phyloP scores from a whole-genome alignment of 2,888 invertebrate genomes.

The Oscheius onirici region DNA sequence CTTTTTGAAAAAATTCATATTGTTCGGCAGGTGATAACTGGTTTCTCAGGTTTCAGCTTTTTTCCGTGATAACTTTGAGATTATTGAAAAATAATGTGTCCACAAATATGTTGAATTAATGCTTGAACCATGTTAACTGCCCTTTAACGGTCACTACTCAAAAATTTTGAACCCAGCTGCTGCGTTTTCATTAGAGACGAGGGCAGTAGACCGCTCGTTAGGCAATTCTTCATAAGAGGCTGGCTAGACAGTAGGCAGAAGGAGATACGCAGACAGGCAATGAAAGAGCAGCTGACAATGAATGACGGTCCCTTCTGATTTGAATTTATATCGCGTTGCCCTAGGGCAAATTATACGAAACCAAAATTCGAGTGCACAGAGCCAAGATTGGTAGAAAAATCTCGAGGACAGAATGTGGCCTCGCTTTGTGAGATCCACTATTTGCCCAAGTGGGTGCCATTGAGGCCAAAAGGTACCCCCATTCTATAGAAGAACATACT shows the following conservation, averaged over 20 bases:
- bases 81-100: no score
- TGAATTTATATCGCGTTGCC: slow-evolving; percentile 11
- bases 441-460: slow-evolving; percentile 21
- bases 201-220: slow-evolving; percentile 23
- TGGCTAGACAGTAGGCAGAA: slow-evolving; percentile 14
- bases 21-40: no score
- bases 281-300: slow-evolving; percentile 30
- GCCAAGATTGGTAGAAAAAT: background rate
- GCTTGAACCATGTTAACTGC: background rate
- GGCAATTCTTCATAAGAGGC: slow-evolving; percentile 29
- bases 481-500: background rate
- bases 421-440: slow-evolving; percentile 8
- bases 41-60: no score
- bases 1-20: background rate
- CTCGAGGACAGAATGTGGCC: background rate
- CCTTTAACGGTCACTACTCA: background rate
- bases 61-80: no score
- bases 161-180: slow-evolving; percentile 24
- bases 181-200: slow-evolving; percentile 18
- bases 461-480: slow-evolving; percentile 2
- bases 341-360: background rate
- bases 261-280: slow-evolving; percentile 17
- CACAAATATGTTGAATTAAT: background rate
- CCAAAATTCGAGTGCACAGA: background rate
- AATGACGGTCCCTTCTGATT: slow-evolving; percentile 15